These are phyloP conservation scores for Larimichthys polyactis DNA, from an alignment of 2,113 vertebrate genomes.

Conservation along the genomic window DNA sequence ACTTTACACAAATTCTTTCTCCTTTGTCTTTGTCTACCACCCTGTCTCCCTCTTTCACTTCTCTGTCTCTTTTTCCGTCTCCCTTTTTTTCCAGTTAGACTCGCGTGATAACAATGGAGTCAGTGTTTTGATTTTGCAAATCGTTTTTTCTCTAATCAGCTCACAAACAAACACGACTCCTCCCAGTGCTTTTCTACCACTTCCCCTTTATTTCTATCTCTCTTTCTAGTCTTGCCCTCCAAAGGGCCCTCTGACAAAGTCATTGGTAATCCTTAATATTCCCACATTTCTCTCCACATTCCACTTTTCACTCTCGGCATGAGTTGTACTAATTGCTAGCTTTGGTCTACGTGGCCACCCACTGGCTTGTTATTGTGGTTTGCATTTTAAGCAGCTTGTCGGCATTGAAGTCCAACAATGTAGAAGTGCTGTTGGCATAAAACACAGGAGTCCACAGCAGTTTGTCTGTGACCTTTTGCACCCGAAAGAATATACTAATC, in stretches of 20 bases:
- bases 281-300: slow-evolving; percentile 47
- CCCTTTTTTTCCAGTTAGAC: slow-evolving; percentile 46
- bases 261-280: slow-evolving; percentile 43
- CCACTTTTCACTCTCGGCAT: slow-evolving; percentile 22
- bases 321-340: slow-evolving; percentile 38
- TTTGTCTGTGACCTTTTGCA: slow-evolving; percentile 6
- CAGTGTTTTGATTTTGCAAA: slow-evolving; percentile 78
- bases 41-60: slow-evolving; percentile 55
- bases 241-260: slow-evolving; percentile 35
- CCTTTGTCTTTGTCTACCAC: slow-evolving; percentile 67
- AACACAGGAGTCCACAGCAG: slow-evolving; percentile 6
- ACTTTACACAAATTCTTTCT: slow-evolving; percentile 73
- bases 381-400: background rate
- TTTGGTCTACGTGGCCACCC: slow-evolving; percentile 18
- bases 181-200: slow-evolving; percentile 8
- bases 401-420: background rate
- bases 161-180: slow-evolving; percentile 69
- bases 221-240: slow-evolving; percentile 6
- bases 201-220: slow-evolving; percentile 10
- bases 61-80: slow-evolving; percentile 39
- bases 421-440: background rate
- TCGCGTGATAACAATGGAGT: slow-evolving; percentile 73
- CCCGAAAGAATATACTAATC: background rate
- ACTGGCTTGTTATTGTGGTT: slow-evolving; percentile 32
- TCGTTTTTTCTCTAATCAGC: slow-evolving; percentile 72